Evolutionary conservation across 2,113 vertebrate genomes (phyloP), one percentile per base, ranked within the genome.

Genomic region (Actinemys pallida): DNA sequence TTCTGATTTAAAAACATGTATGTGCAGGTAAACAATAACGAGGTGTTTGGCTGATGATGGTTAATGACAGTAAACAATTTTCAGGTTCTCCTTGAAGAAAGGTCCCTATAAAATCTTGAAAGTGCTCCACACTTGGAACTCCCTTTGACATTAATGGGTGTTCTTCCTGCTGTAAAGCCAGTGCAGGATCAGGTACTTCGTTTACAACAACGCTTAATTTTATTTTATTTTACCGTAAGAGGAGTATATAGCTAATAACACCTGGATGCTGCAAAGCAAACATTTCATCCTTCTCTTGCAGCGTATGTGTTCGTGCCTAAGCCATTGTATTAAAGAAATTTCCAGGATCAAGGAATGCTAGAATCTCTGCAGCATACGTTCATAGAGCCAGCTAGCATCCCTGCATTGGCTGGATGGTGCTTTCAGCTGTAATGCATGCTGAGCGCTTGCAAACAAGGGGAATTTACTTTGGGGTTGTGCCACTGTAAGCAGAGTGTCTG

Each of bases 361-460:
- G 93, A 97, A 10, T 72, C 19, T 20, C 96, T 94, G 93, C 83
- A 95, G 96, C 93, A 3, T 75, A 47, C 87, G 94, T 84, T 95
- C 92, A 91, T 79, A 81, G 90, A 16, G 24, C 1, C 31, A 29
- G 79, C 25, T 76, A 93, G 92, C 94, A 87, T 95, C 91, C 96
- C 16, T 88, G 81, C 89, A 56, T 69, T 3, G 54, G 82, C 95
- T 5, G 9, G 20, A 72, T 39, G 65, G 65, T 39, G 19, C 19
- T 72, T 72, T 72, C 65, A 20, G 35, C 20, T 72, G n/a, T 72
- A 16, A 20, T 93, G 90, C 90, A 87, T 87, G 89, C 86, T 0
- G 27, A 93, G 81, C 2, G 17, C 84, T 87, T 57, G 88, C 91
- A 75, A 50, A 88, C 57, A 59, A 5, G 29, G 24, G 92, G 90